Percentiles rank a stretch among this genome's conserved stretches.
phyloP scores from a whole-genome alignment of 2,888 invertebrate genomes.

The Cosmopolites sordidus region DNA sequence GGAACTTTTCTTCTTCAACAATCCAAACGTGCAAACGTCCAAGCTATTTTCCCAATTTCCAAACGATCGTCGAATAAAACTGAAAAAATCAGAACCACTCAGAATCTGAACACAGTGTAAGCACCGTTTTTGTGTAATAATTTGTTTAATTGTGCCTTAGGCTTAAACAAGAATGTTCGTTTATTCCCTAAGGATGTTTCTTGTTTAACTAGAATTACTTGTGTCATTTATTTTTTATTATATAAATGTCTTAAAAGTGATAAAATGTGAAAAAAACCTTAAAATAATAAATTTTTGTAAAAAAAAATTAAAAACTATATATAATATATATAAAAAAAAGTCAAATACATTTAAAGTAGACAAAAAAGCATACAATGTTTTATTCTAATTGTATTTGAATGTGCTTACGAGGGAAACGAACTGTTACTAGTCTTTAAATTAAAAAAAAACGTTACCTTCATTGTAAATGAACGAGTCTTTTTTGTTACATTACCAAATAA shows the following conservation, averaged over 20 bases:
- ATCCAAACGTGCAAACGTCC: constrained; percentile 39
- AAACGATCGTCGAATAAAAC: constrained; percentile 30
- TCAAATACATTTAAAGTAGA: constrained; percentile 6
- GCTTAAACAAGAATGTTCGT: no score
- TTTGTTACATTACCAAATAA: constrained; percentile 10
- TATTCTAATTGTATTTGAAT: constrained; percentile 4
- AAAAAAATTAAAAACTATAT: constrained; percentile 12
- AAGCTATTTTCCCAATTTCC: constrained; percentile 25
- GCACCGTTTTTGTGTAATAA: constrained; percentile 6
- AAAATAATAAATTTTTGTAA: constrained; percentile 8
- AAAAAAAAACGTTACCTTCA: constrained; percentile 11
- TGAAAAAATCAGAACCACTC: not conserved
- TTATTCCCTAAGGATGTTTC: no score
- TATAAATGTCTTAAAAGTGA: constrained; percentile 19
- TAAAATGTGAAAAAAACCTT: constrained; percentile 16
- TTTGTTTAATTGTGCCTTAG: no score
- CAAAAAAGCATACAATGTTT: constrained; percentile 4
- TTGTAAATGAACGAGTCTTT: constrained; percentile 8
- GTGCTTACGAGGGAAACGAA: constrained; percentile 9
- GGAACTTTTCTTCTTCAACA: constrained; percentile 72
- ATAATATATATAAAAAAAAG: constrained; percentile 9
- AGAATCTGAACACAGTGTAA: constrained; percentile 12
- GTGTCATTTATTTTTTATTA: constrained; percentile 16
- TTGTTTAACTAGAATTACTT: constrained; percentile 7
- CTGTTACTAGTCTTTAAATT: constrained; percentile 6